phyloP scores from a whole-genome alignment of 2,797 vertebrate genomes.

The Sebastiscus tertius region DNA sequence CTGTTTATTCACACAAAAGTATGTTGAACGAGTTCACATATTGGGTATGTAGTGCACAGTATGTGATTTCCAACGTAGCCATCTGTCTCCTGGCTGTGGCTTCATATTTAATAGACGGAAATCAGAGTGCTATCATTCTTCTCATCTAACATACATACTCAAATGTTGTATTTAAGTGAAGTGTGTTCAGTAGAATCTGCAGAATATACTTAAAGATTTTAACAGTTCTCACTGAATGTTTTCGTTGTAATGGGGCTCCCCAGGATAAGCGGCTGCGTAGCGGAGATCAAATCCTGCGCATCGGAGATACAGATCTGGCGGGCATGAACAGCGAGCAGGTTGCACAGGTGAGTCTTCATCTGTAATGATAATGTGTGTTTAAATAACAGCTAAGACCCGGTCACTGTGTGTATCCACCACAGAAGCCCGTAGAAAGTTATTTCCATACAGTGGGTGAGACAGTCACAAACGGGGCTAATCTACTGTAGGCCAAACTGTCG shows the following conservation, averaged over 20 bases:
- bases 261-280: conserved; percentile 91
- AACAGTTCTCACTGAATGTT: not conserved
- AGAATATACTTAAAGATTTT: not conserved
- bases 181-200: not conserved
- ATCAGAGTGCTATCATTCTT: not conserved
- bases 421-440: not conserved
- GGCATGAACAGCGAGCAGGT: conserved; percentile 95
- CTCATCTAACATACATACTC: not conserved
- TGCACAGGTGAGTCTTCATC: conserved; percentile 81
- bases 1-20: too few species aligned
- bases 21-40: too few species aligned
- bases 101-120: not conserved
- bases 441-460: not conserved
- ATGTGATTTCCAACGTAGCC: too few species aligned
- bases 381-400: not conserved
- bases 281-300: conserved; percentile 93
- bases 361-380: not conserved
- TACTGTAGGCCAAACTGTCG: not conserved
- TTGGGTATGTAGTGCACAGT: too few species aligned
- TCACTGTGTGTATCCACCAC: not conserved
- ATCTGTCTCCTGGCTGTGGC: not conserved
- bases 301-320: conserved; percentile 90
- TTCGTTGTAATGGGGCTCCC: not conserved
- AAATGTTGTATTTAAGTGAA: not conserved
- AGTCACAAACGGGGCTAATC: not conserved